Conservation (phyloP, 1,140 invertebrate genomes). For the Portunus trituberculatus region DNA sequence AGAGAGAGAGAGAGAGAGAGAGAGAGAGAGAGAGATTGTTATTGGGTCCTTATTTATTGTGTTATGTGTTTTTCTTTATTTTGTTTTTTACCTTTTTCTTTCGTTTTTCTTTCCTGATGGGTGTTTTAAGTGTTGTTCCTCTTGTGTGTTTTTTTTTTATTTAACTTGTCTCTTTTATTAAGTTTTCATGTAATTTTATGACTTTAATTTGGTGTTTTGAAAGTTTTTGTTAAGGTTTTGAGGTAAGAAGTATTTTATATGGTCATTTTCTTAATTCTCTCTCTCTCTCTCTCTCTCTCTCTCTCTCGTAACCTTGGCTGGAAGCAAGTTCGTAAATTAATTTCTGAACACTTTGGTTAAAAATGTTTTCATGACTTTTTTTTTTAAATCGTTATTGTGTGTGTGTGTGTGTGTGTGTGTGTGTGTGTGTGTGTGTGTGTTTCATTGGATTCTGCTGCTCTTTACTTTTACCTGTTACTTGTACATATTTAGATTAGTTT, state of each 20-base stretch:
- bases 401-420: neutral
- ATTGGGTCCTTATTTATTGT: too few relatives aligned
- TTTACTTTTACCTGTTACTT: neutral
- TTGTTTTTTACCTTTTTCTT: too few relatives aligned
- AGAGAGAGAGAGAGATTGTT: too few relatives aligned
- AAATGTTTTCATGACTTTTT: neutral
- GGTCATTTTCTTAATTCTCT: neutral
- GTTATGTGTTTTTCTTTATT: too few relatives aligned
- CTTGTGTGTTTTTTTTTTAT: neutral
- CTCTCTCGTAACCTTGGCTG: neutral
- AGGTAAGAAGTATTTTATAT: neutral
- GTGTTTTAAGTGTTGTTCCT: too few relatives aligned
- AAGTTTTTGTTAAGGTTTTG: neutral
- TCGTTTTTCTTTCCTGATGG: too few relatives aligned
- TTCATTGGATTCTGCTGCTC: neutral
- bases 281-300: neutral
- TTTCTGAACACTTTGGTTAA: neutral
- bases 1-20: conserved; percentile 5
- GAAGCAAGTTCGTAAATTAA: neutral
- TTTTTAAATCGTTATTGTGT: too few relatives aligned
- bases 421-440: conserved; percentile 20
- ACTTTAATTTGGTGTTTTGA: too few relatives aligned
- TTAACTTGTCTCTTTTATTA: neutral
- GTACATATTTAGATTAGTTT: neutral
- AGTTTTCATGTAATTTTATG: neutral